Conservation (phyloP, 1,140 invertebrate genomes). For the Eriocheir sinensis region DNA sequence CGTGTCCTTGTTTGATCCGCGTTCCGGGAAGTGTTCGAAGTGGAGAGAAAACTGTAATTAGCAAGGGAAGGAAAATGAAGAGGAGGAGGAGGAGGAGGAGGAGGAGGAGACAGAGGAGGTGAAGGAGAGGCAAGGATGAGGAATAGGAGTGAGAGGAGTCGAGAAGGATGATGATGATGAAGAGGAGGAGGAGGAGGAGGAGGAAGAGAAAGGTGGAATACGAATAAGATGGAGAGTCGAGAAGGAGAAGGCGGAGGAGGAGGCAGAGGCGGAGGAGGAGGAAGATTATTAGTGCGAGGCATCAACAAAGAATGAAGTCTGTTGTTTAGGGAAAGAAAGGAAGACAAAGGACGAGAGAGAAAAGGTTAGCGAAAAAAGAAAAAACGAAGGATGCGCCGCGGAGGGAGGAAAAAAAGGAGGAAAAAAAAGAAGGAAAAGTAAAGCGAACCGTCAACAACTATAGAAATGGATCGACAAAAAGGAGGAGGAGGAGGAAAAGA, state of each 20-base stretch:
- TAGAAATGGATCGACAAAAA: no score
- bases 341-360: not conserved
- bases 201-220: not conserved
- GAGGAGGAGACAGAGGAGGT: not conserved
- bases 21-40: not conserved
- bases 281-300: not conserved
- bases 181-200: not conserved
- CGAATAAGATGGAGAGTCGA: not conserved
- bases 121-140: not conserved
- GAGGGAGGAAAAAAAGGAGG: not conserved
- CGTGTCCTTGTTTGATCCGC: no score
- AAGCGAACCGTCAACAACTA: no score
- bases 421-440: not conserved
- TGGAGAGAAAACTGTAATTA: not conserved
- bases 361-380: not conserved
- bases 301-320: not conserved
- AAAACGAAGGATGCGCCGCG: not conserved
- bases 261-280: not conserved
- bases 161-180: not conserved
- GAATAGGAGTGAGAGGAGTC: not conserved
- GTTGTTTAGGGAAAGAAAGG: conserved; percentile 16
- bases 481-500: no score
- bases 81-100: not conserved
- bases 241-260: not conserved
- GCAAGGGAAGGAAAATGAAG: not conserved